Evolutionary conservation across 2,888 invertebrate genomes (phyloP), one percentile per base, ranked within the genome.

Genomic region (Temnothorax rugatulus): DNA sequence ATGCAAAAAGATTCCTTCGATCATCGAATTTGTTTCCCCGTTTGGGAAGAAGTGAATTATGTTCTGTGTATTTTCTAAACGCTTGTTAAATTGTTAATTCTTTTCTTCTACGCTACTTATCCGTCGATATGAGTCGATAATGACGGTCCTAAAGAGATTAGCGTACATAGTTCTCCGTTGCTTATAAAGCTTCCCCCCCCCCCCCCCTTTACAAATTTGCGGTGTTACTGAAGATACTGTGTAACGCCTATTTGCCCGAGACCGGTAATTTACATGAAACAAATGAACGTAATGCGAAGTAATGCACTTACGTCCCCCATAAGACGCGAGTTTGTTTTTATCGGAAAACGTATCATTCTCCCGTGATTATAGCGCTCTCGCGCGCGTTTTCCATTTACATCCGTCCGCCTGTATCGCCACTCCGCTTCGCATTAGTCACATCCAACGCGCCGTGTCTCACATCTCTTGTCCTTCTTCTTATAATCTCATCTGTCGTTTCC

Each of bases 351-450:
- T 64, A 77, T 77, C 79, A 34, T 76, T 47, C 50, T 47, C 38
- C 15, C 79, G 57, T 52, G 73, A 79, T 71, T 71, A 79, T 34
- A 41, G 66, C 66, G 54, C 57, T 29, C 57, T 29, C 25, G 54
- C 61, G 68, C 68, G 69, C 44, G 57, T 73, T 71, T 29, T 81
- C 59, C 79, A 73, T 47, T 68, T 63, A 54, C 82, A 79, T 71
- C 75, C 84, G 66, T 64, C 64, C 47, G 66, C 66, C 73, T 54
- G 50, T 52, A 64, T 44, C 59, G 76, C 44, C 29, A 18, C 68
- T 68, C 63, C 63, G 79, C 68, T 82, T 82, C 68, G 59, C 54
- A 87, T 83, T 71, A 74, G 50, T 81, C 59, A 9, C 63, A 38
- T 38, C 47, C 41, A 54, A 18, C 8, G 54, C 4, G 79, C 66